These are phyloP conservation scores for Dasysyrphus tricinctus DNA, from an alignment of 2,888 invertebrate genomes.

Conservation along the genomic window DNA sequence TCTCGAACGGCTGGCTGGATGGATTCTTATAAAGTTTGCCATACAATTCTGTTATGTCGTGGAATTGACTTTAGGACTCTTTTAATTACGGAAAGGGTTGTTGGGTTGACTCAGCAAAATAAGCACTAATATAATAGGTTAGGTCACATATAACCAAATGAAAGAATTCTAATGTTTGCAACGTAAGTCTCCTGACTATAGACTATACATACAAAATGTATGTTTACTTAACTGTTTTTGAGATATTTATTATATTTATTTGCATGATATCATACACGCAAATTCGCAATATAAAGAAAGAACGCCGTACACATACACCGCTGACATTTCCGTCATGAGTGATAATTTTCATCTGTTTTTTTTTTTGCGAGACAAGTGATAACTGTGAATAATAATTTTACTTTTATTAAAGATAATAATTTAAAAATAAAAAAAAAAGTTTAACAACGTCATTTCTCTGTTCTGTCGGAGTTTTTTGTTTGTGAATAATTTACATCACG, in stretches of 20 bases:
- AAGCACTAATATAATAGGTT: too few relatives aligned
- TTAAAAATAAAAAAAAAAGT: background rate
- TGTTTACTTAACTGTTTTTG: background rate
- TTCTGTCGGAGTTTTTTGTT: constrained; percentile 1
- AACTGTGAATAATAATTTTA: constrained; percentile 11
- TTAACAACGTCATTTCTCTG: constrained; percentile 8
- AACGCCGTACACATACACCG: background rate
- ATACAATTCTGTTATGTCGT: too few relatives aligned
- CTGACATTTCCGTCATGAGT: constrained; percentile 23
- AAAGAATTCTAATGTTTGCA: background rate
- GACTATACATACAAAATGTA: background rate
- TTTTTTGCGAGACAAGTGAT: background rate
- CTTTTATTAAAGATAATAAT: background rate
- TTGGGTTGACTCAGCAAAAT: too few relatives aligned
- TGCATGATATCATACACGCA: constrained; percentile 2
- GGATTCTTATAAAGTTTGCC: too few relatives aligned
- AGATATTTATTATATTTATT: background rate
- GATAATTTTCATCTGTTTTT: background rate
- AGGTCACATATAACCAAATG: too few relatives aligned
- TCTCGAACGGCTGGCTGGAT: too few relatives aligned
- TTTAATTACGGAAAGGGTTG: too few relatives aligned
- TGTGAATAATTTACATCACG: constrained; percentile 33
- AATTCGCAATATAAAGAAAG: background rate
- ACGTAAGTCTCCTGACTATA: background rate
- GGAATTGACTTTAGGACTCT: too few relatives aligned